A percentile compares a stretch with the other conserved stretches of the same genome.
These are phyloP conservation scores for Setipinna tenuifilis DNA, from an alignment of 2,797 vertebrate genomes.

Conservation along the genomic window DNA sequence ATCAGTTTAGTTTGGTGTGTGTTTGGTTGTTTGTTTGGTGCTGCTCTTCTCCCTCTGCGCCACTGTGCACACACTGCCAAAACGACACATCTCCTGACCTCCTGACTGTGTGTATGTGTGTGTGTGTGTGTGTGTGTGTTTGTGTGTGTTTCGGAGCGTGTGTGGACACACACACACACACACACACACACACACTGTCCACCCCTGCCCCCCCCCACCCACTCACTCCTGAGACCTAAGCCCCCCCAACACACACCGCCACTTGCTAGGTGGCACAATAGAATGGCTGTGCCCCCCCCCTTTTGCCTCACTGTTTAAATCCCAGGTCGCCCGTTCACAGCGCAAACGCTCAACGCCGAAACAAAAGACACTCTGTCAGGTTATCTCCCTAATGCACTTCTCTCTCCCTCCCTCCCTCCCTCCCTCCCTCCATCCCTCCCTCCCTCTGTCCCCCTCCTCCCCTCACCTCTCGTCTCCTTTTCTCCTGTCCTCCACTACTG, in stretches of 20 bases:
- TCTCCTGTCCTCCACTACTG: constrained; percentile 28
- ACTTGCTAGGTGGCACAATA: constrained; percentile 28
- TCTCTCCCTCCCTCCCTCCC: constrained; percentile 33
- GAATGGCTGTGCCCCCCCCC: constrained; percentile 42
- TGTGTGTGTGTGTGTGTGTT: no score
- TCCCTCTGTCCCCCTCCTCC: neutral
- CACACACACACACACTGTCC: no score
- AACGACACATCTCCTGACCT: no score
- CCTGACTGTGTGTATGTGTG: no score
- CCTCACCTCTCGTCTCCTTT: constrained; percentile 27
- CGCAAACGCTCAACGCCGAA: constrained; percentile 44
- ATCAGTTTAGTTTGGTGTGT: no score
- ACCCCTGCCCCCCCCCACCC: no score
- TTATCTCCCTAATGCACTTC: constrained; percentile 58
- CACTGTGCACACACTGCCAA: no score
- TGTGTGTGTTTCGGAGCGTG: no score
- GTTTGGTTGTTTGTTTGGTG: no score
- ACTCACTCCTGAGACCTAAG: constrained; percentile 43
- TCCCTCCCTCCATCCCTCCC: neutral
- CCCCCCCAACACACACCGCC: constrained; percentile 41
- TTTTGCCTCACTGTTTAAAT: constrained; percentile 60
- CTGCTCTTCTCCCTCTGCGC: no score
- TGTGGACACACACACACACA: no score
- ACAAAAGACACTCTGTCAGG: constrained; percentile 65
- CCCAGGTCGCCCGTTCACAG: constrained; percentile 46